A percentile compares a stretch with the other conserved stretches of the same genome.
Evolutionary conservation across 2,797 vertebrate species (phyloP).

Genomic region (Poecilia picta): DNA sequence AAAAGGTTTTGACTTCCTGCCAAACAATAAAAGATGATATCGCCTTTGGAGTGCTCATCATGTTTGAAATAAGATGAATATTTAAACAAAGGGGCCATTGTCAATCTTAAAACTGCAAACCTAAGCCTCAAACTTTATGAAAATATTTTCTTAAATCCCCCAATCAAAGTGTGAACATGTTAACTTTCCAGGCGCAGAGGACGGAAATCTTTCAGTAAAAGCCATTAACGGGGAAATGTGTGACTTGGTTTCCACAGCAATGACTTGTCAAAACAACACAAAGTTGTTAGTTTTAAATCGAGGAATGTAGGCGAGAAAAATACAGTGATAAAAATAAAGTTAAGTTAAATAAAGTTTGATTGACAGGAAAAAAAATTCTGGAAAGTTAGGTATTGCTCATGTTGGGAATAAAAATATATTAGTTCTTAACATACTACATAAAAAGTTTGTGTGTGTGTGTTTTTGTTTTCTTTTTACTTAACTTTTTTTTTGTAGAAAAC

Average conservation of each 20-base stretch:
- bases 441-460: neutral
- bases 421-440: neutral
- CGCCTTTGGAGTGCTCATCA: neutral
- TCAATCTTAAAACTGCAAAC: conserved; percentile 26
- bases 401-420: neutral
- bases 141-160: conserved; percentile 34
- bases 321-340: neutral
- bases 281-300: neutral
- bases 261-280: neutral
- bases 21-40: neutral
- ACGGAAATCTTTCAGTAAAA: conserved; percentile 22
- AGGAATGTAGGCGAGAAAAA: neutral
- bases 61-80: neutral
- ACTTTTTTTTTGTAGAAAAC: neutral
- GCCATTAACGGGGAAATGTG: conserved; percentile 31
- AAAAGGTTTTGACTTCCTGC: neutral
- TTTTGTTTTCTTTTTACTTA: too few species aligned
- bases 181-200: neutral
- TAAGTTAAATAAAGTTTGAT: neutral
- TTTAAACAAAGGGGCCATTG: conserved; percentile 35
- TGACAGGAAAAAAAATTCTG: neutral
- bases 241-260: conserved; percentile 1
- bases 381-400: neutral
- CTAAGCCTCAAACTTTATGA: conserved; percentile 21
- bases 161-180: conserved; percentile 26